These are phyloP conservation scores for Lycodopsis pacificus DNA, from an alignment of 2,797 vertebrate species.

Conservation along the genomic window DNA sequence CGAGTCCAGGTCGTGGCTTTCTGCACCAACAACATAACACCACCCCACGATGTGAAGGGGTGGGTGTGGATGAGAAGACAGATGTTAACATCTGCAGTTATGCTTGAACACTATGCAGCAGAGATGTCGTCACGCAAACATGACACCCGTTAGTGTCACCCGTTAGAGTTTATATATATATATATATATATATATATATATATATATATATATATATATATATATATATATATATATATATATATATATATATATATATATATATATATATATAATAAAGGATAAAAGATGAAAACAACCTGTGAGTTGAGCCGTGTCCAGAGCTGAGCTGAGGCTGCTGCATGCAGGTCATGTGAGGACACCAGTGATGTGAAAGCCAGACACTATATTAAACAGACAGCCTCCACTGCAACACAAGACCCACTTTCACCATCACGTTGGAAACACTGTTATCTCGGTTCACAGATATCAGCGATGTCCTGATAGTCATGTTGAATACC, in stretches of 20 bases:
- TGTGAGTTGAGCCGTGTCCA: constrained; percentile 10
- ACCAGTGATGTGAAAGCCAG: not conserved
- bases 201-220: no score
- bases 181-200: no score
- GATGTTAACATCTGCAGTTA: constrained; percentile 1
- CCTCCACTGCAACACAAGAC: not conserved
- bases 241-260: no score
- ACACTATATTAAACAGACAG: constrained; percentile 5
- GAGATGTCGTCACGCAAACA: no score
- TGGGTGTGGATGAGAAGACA: not conserved
- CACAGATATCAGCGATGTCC: not conserved
- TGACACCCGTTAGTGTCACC: no score
- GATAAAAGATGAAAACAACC: not conserved
- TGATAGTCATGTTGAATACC: not conserved
- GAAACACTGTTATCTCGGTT: not conserved
- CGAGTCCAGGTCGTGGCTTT: constrained; percentile 10
- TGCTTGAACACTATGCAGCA: not conserved
- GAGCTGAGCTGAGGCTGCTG: constrained; percentile 9
- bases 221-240: no score
- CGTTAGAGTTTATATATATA: no score
- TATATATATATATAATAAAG: no score
- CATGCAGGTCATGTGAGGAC: constrained; percentile 48
- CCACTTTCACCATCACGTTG: not conserved
- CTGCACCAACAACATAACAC: not conserved
- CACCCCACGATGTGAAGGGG: rapidly evolving